These are phyloP conservation scores for Agrochola circellaris DNA, from an alignment of 2,888 invertebrate species.

Conservation along the genomic window DNA sequence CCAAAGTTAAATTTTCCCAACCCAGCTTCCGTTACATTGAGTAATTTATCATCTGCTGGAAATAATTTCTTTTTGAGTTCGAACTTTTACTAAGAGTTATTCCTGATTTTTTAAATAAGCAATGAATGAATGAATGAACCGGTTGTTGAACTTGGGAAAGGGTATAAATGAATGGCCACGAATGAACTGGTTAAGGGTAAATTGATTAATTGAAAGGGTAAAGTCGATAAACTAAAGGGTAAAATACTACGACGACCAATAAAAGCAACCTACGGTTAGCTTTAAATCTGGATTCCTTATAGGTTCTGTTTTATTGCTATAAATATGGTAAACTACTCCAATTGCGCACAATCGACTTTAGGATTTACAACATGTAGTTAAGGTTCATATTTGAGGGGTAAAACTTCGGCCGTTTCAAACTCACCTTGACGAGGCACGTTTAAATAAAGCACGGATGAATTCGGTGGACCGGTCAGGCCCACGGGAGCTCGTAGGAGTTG, in stretches of 20 bases:
- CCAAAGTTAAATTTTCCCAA: background rate
- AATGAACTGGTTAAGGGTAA: background rate
- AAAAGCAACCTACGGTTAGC: slow-evolving; percentile 3
- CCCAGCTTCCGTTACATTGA: slow-evolving; percentile 9
- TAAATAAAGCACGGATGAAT: slow-evolving; percentile 71
- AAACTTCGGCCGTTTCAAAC: slow-evolving; percentile 30
- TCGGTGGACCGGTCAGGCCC: slow-evolving; percentile 71
- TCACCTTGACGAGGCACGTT: slow-evolving; percentile 61
- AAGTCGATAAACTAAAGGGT: slow-evolving; percentile 13
- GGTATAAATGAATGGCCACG: background rate
- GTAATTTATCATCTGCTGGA: slow-evolving; percentile 23
- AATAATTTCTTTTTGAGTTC: slow-evolving; percentile 16
- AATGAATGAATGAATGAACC: background rate
- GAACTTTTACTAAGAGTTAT: slow-evolving; percentile 2
- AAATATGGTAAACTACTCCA: slow-evolving; percentile 31
- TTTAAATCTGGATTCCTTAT: slow-evolving; percentile 27
- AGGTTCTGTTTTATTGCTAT: slow-evolving; percentile 39
- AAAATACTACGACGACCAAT: slow-evolving; percentile 3
- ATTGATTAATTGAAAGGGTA: slow-evolving; percentile 4
- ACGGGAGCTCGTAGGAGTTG: slow-evolving; percentile 67
- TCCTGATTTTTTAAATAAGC: slow-evolving; percentile 14
- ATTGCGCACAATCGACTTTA: background rate
- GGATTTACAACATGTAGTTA: background rate
- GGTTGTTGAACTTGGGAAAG: background rate
- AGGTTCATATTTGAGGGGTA: slow-evolving; percentile 19